Base-by-base conservation (phyloP, 2,113 vertebrate genomes). In the Solenodon paradoxus region DNA sequence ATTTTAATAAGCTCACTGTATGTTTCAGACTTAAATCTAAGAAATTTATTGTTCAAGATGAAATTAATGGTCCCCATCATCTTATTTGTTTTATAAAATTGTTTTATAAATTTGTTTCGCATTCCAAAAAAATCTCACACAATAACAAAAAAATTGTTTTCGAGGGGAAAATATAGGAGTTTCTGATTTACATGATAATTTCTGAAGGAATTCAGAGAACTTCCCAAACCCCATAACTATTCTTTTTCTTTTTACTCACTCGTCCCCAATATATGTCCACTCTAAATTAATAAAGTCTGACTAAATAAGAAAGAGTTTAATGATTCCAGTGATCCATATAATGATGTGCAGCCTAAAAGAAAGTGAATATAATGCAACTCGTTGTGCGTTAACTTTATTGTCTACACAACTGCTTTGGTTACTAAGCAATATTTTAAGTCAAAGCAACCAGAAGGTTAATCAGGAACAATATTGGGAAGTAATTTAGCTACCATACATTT, bases 161-260 rank as follows among this genome's bases (percentile, higher is more conserved):
- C 7, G 53, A 51, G 28, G n/a, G 7, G 5, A 59, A n/a, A 71
- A 77, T 80, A 4, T 0, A 7, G 19, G 2, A 74, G 78, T 74
- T 92, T 90, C 49, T 83, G 49, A 69, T 88, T 78, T 13, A 61
- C 64, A 38, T 79, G 81, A 47, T 63, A 72, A 7, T 89, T 84
- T 90, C 59, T 61, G 24, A 84, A 92, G 35, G 64, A 81, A 94
- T 90, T 91, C 84, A 64, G 24, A 53, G 13, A 80, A 72, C 59
- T 80, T 64, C 24, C 47, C 28, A 74, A 87, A 32, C 30, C 26
- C 2, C 15, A 81, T 45, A 86, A 1, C 2, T 72, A n/a, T 80
- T 90, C 61, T 55, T 64, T 79, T 74, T 61, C 6, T 24, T 85
- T 86, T 86, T 42, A 80, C 11, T 64, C 64, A 90, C 20, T 57